Conservation (phyloP, 2,113 vertebrate genomes). For the Danio rerio region DNA sequence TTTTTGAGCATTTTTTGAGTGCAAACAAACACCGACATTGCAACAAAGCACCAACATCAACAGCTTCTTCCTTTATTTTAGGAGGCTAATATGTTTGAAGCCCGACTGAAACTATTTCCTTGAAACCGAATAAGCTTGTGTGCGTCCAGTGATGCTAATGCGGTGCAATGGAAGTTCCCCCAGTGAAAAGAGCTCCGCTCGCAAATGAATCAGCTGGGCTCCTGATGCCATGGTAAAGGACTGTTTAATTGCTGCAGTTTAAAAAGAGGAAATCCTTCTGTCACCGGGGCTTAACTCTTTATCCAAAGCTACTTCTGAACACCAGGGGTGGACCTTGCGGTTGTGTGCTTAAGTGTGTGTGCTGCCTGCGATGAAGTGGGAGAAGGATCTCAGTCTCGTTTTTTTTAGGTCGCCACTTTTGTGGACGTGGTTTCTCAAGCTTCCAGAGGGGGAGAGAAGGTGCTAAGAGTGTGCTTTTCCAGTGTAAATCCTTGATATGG, state of each 20-base stretch:
- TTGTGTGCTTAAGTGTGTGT: slow-evolving; percentile 30
- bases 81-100: not conserved
- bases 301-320: slow-evolving; percentile 33
- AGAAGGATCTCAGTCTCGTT: not conserved
- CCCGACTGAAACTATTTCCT: not conserved
- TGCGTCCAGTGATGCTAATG: slow-evolving; percentile 6
- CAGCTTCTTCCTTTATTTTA: not conserved
- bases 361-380: not conserved
- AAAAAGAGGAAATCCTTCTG: slow-evolving; percentile 51
- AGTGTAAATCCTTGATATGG: slow-evolving; percentile 67
- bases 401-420: slow-evolving; percentile 4
- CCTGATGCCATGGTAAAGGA: slow-evolving; percentile 35
- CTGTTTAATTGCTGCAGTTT: slow-evolving; percentile 53
- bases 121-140: not conserved
- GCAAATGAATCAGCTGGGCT: slow-evolving; percentile 47
- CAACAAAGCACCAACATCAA: not conserved
- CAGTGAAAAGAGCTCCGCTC: slow-evolving; percentile 45
- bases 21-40: not conserved
- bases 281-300: slow-evolving; percentile 50
- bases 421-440: slow-evolving; percentile 72
- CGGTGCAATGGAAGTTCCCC: slow-evolving; percentile 16
- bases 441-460: slow-evolving; percentile 61
- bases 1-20: no score
- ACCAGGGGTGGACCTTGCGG: slow-evolving; percentile 19
- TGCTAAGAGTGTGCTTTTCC: slow-evolving; percentile 67